These are phyloP conservation scores for Cetoscarus ocellatus DNA, from an alignment of 2,797 vertebrate species.

Conservation along the genomic window DNA sequence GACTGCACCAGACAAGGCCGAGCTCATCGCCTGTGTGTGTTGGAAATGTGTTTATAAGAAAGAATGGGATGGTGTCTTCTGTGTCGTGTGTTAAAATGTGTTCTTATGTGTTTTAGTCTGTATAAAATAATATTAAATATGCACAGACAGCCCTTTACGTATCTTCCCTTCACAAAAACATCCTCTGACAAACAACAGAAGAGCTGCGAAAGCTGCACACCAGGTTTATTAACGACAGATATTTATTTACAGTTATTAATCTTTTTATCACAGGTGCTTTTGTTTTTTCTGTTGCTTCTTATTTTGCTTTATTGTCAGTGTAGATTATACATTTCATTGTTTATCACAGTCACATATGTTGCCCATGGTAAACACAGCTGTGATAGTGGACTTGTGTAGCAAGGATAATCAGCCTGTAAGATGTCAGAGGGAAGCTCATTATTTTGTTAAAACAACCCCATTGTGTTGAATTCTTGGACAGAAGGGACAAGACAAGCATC, in stretches of 20 bases:
- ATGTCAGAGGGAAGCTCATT: too few species aligned
- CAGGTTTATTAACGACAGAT: constrained; percentile 8
- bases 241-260: constrained; percentile 38
- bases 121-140: constrained; percentile 25
- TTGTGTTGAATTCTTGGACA: too few species aligned
- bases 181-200: constrained; percentile 20
- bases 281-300: neutral
- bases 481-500: too few species aligned
- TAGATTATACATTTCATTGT: too few species aligned
- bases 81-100: neutral
- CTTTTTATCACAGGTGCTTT: constrained; percentile 6
- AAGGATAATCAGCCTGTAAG: too few species aligned
- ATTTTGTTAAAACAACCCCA: too few species aligned
- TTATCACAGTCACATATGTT: too few species aligned
- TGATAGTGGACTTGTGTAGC: too few species aligned
- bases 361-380: too few species aligned
- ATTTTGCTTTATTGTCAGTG: neutral
- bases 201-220: neutral
- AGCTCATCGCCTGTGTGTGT: constrained; percentile 12
- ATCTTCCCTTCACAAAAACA: neutral
- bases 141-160: constrained; percentile 16
- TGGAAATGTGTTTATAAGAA: constrained; percentile 55
- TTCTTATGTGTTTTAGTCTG: constrained; percentile 10
- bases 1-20: constrained; percentile 74
- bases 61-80: constrained; percentile 46